Evolutionary conservation across 2,888 invertebrate genomes (phyloP).

Genomic region (Crossocerus cetratus): DNA sequence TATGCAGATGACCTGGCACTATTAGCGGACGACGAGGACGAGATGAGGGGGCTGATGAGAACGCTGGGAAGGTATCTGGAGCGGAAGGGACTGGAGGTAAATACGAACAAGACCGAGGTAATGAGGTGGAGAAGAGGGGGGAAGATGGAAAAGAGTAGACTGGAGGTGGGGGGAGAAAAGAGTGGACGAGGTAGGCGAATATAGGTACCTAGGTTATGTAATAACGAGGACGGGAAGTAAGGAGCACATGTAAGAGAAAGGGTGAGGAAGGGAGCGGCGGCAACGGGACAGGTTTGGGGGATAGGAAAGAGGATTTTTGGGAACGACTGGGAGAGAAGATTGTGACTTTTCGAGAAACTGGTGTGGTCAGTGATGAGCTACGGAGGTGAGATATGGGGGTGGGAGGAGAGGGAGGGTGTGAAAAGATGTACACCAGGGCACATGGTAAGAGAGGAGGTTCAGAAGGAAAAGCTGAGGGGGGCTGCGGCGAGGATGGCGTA

Average conservation of each 20-base stretch:
- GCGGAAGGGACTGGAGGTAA: background rate
- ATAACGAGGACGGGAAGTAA: background rate
- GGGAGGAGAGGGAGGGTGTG: background rate
- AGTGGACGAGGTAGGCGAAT: background rate
- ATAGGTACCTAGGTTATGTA: background rate
- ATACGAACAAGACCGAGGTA: background rate
- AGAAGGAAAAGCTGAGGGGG: background rate
- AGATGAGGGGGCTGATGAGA: background rate
- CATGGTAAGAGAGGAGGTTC: background rate
- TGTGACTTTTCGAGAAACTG: background rate
- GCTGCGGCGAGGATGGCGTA: background rate
- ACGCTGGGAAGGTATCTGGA: background rate
- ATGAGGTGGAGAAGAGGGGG: conserved; percentile 1
- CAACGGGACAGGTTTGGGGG: background rate
- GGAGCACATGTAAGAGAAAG: background rate
- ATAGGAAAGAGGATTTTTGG: background rate
- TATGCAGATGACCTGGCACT: conserved; percentile 13
- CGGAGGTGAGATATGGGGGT: background rate
- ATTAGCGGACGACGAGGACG: background rate
- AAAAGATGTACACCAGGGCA: background rate
- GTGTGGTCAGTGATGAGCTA: background rate
- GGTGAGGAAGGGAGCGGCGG: background rate
- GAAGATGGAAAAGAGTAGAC: background rate
- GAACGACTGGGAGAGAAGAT: conserved; percentile 1
- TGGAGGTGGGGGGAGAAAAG: background rate